phyloP scores from a whole-genome alignment of 2,113 vertebrate genomes.

The Hippotragus niger region DNA sequence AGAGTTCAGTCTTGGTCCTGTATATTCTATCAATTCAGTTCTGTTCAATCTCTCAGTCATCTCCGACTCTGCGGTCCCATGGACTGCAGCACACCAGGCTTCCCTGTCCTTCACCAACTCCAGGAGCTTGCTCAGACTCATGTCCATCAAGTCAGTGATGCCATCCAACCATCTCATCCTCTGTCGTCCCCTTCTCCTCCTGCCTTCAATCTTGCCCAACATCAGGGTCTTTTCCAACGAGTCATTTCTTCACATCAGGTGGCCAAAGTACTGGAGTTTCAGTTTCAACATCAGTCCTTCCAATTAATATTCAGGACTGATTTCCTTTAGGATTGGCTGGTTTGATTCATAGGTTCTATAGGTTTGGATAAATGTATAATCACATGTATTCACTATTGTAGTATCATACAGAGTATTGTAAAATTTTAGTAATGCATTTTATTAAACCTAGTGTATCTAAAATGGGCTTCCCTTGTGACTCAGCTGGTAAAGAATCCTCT shows the following conservation, averaged over 20 bases:
- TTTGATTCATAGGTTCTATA: not conserved
- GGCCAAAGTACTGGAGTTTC: not conserved
- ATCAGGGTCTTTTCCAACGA: not conserved
- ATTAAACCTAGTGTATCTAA: not conserved
- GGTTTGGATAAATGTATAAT: not conserved
- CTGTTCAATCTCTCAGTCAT: rapidly evolving
- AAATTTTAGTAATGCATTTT: not conserved
- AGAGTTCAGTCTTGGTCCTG: not conserved
- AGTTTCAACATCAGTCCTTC: not conserved
- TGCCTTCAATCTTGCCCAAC: not conserved
- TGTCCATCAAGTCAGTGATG: not conserved
- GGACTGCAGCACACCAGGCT: not conserved
- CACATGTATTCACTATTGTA: too few species aligned
- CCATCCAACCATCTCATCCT: not conserved
- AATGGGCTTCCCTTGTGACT: not conserved
- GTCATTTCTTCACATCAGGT: not conserved
- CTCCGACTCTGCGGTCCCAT: not conserved
- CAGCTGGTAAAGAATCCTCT: not conserved
- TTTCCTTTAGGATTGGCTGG: not conserved
- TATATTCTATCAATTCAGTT: not conserved
- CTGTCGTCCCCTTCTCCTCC: not conserved
- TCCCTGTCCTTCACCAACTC: not conserved
- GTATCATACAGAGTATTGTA: not conserved
- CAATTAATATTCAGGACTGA: not conserved
- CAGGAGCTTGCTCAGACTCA: not conserved